Conservation (phyloP, 2,113 vertebrate genomes). For the Microcebus jonahi region DNA sequence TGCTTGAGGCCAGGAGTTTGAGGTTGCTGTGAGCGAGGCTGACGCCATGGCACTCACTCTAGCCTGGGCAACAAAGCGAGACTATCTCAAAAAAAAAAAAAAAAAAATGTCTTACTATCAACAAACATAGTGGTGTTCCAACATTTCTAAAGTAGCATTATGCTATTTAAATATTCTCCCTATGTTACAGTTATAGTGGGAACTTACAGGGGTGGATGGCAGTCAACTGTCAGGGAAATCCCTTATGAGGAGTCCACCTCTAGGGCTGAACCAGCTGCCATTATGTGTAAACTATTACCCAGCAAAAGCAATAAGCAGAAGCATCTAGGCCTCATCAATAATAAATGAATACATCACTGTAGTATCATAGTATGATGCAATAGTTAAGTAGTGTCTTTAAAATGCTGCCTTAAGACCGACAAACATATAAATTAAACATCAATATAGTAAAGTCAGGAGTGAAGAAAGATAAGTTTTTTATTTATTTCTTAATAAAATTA, state of each 20-base stretch:
- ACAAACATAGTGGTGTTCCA: too few species aligned
- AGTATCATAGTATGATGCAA: neutral
- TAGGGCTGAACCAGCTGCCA: neutral
- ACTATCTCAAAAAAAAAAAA: too few species aligned
- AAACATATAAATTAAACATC: neutral
- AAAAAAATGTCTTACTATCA: neutral
- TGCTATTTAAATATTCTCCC: neutral
- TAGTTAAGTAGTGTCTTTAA: neutral
- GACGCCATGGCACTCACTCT: too few species aligned
- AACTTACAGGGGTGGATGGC: neutral
- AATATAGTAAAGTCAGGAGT: neutral
- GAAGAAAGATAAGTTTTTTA: neutral
- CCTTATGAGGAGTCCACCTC: too few species aligned
- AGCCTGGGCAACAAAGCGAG: too few species aligned
- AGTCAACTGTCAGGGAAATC: neutral
- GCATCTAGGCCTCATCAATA: neutral
- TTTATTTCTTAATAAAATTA: neutral
- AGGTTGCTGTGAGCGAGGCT: too few species aligned
- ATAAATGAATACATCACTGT: neutral
- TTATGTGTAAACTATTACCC: accelerated
- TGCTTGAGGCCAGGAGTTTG: too few species aligned
- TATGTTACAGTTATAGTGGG: neutral
- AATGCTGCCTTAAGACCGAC: neutral
- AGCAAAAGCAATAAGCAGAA: neutral
- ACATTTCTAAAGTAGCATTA: neutral